Evolutionary conservation across 2,113 vertebrate genomes (phyloP).

Genomic region (Gallinago jamesoni): DNA sequence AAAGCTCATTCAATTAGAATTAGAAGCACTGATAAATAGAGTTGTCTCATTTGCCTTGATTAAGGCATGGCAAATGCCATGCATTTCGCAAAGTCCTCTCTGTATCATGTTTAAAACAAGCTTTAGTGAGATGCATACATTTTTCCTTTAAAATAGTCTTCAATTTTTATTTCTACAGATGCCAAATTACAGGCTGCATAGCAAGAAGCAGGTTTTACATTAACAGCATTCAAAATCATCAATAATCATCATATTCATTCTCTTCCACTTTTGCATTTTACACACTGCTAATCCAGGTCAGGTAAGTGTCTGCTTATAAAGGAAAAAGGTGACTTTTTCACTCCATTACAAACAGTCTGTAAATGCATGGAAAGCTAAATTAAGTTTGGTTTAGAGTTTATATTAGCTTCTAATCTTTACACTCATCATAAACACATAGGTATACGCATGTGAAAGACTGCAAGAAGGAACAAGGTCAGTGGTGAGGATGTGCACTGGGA

Average conservation of each 20-base stretch:
- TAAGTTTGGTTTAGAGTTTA: background rate
- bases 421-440: background rate
- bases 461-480: background rate
- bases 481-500: background rate
- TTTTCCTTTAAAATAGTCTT: background rate
- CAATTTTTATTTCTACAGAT: background rate
- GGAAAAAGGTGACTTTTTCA: background rate
- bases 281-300: background rate
- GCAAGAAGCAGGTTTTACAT: background rate
- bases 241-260: background rate
- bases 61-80: background rate
- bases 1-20: constrained; percentile 3
- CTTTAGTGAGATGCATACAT: background rate
- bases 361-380: background rate
- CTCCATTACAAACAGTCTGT: background rate
- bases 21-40: background rate
- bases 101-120: background rate
- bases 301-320: background rate
- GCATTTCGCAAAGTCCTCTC: background rate
- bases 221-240: background rate
- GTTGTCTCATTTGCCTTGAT: background rate
- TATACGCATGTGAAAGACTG: background rate
- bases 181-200: background rate
- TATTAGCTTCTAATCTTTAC: background rate
- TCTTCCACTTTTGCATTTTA: background rate